Percentiles rank a stretch among this genome's conserved stretches.
Evolutionary conservation across 1,140 invertebrate species (phyloP).

Genomic region (Heliconius himera): DNA sequence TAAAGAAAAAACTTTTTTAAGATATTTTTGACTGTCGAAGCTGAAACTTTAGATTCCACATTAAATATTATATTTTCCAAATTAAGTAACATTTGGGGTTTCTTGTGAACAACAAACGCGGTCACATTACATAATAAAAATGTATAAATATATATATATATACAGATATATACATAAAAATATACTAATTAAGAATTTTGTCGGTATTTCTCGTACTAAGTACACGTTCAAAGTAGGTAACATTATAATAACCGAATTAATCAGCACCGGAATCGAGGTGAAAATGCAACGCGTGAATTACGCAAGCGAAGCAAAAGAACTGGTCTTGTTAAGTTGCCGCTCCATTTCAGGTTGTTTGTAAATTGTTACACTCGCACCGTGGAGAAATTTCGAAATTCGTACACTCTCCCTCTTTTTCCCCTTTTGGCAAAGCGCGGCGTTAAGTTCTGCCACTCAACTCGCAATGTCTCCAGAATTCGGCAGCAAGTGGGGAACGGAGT

Average conservation of each 20-base stretch:
- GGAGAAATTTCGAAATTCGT: slow-evolving; percentile 16
- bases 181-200: background rate
- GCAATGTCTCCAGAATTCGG: too few species aligned
- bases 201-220: background rate
- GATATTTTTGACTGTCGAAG: background rate
- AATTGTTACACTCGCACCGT: slow-evolving; percentile 29
- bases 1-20: background rate
- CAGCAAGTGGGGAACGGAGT: too few species aligned
- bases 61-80: background rate
- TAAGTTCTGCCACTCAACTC: too few species aligned
- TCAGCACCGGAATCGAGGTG: slow-evolving; percentile 62
- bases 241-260: slow-evolving; percentile 69
- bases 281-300: slow-evolving; percentile 64
- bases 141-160: too few species aligned
- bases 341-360: slow-evolving; percentile 60
- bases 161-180: background rate
- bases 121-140: background rate
- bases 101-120: background rate
- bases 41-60: background rate
- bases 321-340: slow-evolving; percentile 59
- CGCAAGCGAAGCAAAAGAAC: slow-evolving; percentile 65
- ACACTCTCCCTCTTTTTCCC: background rate
- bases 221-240: slow-evolving; percentile 28
- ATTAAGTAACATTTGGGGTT: background rate
- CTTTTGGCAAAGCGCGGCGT: too few species aligned